Percentiles rank a stretch among this genome's conserved stretches.
Conservation (phyloP, 2,888 invertebrate species). For the Keiferia lycopersicella region DNA sequence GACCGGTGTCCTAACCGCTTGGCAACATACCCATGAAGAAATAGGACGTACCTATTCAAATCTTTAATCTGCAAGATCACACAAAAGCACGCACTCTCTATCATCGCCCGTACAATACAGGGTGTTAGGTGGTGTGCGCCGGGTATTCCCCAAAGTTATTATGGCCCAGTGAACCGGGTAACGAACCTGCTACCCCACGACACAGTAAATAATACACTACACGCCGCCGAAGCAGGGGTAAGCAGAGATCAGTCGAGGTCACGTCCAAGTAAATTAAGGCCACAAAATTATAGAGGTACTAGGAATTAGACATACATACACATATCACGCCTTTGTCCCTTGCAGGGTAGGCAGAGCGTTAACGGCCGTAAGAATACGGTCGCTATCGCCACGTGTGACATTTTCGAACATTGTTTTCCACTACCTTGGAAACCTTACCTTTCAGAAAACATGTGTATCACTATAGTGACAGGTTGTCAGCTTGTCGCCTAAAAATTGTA, state of each 20-base stretch:
- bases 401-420: no score
- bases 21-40: no score
- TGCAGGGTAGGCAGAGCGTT: no score
- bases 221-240: slow-evolving; percentile 1
- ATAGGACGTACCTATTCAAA: neutral
- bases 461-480: no score
- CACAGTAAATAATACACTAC: slow-evolving; percentile 69
- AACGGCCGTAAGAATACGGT: no score
- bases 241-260: neutral
- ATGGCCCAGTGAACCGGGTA: slow-evolving; percentile 77
- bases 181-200: slow-evolving; percentile 59
- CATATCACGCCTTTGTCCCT: no score
- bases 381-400: no score
- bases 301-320: no score
- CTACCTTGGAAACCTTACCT: no score
- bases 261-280: neutral
- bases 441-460: no score
- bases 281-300: neutral
- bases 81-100: slow-evolving; percentile 2
- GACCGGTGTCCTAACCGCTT: no score
- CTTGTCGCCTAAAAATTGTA: no score
- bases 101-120: slow-evolving; percentile 18
- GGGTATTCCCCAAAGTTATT: slow-evolving; percentile 78
- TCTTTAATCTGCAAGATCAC: neutral
- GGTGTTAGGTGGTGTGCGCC: slow-evolving; percentile 67